Percentiles rank a stretch among this genome's conserved stretches.
These are phyloP conservation scores for Gallinago nigripennis DNA, from an alignment of 2,797 vertebrate genomes.

Conservation along the genomic window DNA sequence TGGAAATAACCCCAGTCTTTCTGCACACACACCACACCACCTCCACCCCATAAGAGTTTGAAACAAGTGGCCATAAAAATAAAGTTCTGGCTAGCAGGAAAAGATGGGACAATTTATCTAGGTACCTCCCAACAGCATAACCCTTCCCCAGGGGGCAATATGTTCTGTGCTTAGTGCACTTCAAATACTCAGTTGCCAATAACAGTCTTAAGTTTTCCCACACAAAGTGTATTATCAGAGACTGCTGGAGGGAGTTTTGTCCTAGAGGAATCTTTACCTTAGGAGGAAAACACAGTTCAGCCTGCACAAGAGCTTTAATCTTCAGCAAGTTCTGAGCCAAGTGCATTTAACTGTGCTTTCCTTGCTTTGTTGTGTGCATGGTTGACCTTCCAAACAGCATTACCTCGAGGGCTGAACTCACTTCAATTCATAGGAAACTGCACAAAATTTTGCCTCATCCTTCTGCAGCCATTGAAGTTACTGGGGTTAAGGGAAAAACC, in stretches of 20 bases:
- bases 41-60: not conserved
- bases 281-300: not conserved
- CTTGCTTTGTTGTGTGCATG: not conserved
- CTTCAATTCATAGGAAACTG: not conserved
- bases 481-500: not conserved
- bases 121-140: conserved; percentile 19
- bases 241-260: not conserved
- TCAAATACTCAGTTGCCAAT: not conserved
- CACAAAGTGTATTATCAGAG: conserved; percentile 23
- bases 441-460: not conserved
- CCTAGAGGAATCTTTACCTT: conserved; percentile 32
- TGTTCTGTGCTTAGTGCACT: not conserved
- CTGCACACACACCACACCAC: not conserved
- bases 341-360: not conserved
- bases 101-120: conserved; percentile 20
- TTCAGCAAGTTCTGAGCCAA: conserved; percentile 8
- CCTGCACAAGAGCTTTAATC: not conserved
- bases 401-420: not conserved
- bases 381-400: not conserved
- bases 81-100: conserved; percentile 14
- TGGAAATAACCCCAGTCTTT: conserved; percentile 12
- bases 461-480: not conserved
- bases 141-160: not conserved
- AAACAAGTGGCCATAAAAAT: conserved; percentile 9
- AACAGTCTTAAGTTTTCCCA: conserved; percentile 10